Base-by-base conservation (phyloP, 2,797 vertebrate species). In the Heterohyrax brucei region DNA sequence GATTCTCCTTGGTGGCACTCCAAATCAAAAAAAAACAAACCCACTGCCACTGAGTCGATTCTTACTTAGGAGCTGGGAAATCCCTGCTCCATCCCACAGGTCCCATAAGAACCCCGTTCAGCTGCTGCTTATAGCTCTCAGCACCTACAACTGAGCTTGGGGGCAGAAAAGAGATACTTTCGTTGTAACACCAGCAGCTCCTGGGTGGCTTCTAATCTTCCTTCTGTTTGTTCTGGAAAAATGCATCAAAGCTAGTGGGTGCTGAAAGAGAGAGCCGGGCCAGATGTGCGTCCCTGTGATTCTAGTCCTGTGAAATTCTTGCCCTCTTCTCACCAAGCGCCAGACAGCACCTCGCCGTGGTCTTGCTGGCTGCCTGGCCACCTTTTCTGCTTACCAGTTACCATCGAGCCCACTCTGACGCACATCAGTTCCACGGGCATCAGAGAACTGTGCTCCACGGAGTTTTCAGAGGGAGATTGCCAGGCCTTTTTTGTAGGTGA, bases 321-420 rank as follows among this genome's bases (percentile, higher is more conserved):
- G 0, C 5, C n/a, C 50, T 62, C 1, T 0, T 16, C 24, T 5
- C 46, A 1, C 44, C 16, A 0, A 0, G 21, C 56, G 70, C 26
- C 61, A 10, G 48, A 56, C n/a, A 10, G 33, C 61, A 77, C 26
- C 28, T 12, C 24, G 9, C 48, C 53, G 33, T 21, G 70, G 59
- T 19, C 22, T 12, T 5, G 0, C 56, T 4, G 59, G 44, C 19
- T 10, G 5, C 3, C 13, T 3, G 16, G 16, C 9, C 13, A 5
- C 50, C 64, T 30, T 12, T 66, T 66, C 64, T 66, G 64, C 6
- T 30, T 30, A 30, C 28, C 64, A 68, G 8, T n/a, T n/a, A 5
- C 59, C 19, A 21, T 19, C 59, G 14, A 68, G 59, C 4, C 19
- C 5, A 68, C 66, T 68, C 66, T 5, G 30, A 70, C 12, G n/a